Base-by-base conservation (phyloP, 1,140 invertebrate genomes). In the Cherax destructor region DNA sequence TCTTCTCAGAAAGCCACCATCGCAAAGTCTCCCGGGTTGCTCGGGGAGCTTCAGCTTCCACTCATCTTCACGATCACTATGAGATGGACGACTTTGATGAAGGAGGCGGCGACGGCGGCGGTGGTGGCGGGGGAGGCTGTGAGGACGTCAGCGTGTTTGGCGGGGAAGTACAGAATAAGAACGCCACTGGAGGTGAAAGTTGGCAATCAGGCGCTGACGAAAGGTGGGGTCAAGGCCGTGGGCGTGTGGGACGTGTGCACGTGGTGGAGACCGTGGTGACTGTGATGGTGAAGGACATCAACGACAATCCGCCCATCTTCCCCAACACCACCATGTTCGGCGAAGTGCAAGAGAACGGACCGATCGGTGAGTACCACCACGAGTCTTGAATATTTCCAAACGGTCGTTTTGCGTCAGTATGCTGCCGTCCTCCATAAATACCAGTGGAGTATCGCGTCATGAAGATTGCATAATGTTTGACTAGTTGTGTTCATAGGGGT, bases 251-350 rank as follows among this genome's bases (percentile, higher is more conserved):
- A 9, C 50, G 69, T 18, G 84, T 86, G 50, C 84, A 86, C 24
- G 49, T 86, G 72, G 84, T 86, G 72, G 84, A 86, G 84, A 86
- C 84, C 18, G 74, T 77, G 84, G 84, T 86, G 72, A 86, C 84
- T 0, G 18, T 86, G 74, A 11, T 86, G 21, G 84, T 86, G 84
- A 86, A 86, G 72, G 84, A 86, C 84, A 86, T 86, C 74, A 86
- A 86, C 84, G 84, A 86, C 84, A 86, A 86, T 65, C 65, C 84
- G 11, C 84, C 84, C 30, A 24, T 76, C 59, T 86, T 86, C 84
- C 84, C 74, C 72, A 86, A 86, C 61, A 86, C 69, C 24, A 86
- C 84, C 72, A 86, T 86, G 84, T 86, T 77, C 50, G 84, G 84
- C n/a, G 74, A 86, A 47, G 84, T 86, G 16, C 65, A 74, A 21